Conservation (phyloP, 2,113 vertebrate species). For the Nothocercus julius region DNA sequence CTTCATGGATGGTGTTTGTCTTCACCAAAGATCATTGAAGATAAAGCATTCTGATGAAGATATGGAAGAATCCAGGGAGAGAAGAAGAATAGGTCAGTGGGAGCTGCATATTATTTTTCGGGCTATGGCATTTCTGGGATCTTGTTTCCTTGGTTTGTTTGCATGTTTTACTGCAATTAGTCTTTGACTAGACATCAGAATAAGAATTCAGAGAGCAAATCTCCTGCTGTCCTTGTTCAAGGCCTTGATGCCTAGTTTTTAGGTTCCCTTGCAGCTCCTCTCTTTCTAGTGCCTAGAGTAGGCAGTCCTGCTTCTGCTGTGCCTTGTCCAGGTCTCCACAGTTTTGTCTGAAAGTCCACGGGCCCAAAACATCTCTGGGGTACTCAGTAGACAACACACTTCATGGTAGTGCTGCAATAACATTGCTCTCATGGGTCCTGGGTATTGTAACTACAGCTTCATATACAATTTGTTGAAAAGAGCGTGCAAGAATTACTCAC, state of each 20-base stretch:
- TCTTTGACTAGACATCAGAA: neutral
- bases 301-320: neutral
- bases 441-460: accelerated
- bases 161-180: neutral
- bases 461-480: neutral
- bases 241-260: neutral
- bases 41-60: neutral
- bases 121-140: neutral
- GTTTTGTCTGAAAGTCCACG: neutral
- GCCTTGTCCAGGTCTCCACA: neutral
- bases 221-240: neutral
- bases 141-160: neutral
- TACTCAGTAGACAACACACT: neutral
- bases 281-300: neutral
- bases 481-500: neutral
- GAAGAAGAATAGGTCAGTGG: neutral
- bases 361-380: neutral
- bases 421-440: neutral
- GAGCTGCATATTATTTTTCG: neutral
- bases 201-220: neutral
- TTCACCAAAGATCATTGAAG: neutral
- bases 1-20: neutral
- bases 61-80: neutral
- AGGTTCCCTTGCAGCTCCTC: neutral
- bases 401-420: neutral